Evolutionary conservation across 2,888 invertebrate species (phyloP).

Genomic region (Cistogaster globosa): DNA sequence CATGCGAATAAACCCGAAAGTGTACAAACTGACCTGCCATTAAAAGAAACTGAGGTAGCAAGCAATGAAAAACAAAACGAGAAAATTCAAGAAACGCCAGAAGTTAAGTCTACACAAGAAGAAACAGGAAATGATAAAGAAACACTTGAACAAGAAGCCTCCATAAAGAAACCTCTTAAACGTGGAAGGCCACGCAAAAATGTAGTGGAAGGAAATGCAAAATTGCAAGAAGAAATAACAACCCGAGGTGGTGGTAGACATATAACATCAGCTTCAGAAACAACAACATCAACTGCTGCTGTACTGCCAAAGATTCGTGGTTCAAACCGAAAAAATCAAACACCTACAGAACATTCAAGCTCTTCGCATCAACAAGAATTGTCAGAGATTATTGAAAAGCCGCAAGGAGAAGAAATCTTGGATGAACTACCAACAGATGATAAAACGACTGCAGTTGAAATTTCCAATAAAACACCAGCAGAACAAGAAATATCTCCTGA

Average conservation of each 20-base stretch:
- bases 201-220: neutral
- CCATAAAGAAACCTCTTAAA: slow-evolving; percentile 2
- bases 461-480: slow-evolving; percentile 12
- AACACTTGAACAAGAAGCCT: neutral
- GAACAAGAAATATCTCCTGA: neutral
- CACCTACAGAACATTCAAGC: neutral
- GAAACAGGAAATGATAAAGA: neutral
- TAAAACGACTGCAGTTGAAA: neutral
- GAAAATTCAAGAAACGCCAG: neutral
- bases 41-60: neutral
- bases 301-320: neutral
- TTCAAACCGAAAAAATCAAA: slow-evolving; percentile 12
- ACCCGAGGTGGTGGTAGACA: slow-evolving; percentile 14
- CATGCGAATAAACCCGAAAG: neutral
- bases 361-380: neutral
- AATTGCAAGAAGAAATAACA: neutral
- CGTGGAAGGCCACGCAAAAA: slow-evolving; percentile 33
- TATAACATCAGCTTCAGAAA: neutral
- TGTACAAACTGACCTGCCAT: neutral
- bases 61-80: neutral
- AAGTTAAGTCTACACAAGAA: neutral
- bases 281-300: neutral
- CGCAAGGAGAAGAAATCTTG: neutral
- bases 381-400: neutral
- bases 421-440: neutral